These are phyloP conservation scores for Corythornis vintsioides DNA, from an alignment of 2,113 vertebrate genomes.

Conservation along the genomic window DNA sequence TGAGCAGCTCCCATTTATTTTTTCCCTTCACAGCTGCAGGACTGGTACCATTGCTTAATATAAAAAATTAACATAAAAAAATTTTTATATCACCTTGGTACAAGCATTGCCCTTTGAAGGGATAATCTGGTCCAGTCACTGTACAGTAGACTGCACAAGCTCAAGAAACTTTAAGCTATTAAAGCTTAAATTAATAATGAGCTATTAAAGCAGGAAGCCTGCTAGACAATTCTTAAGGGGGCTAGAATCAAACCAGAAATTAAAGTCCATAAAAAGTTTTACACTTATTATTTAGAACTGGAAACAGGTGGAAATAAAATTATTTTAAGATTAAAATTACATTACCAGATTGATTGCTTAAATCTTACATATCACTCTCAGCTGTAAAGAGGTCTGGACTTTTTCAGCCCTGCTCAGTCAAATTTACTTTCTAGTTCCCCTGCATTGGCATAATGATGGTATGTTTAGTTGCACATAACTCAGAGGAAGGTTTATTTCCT, in stretches of 20 bases:
- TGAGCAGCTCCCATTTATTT: not conserved
- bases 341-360: not conserved
- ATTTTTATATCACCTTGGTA: not conserved
- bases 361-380: not conserved
- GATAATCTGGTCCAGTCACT: not conserved
- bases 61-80: too few species aligned
- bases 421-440: not conserved
- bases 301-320: slow-evolving; percentile 13
- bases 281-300: not conserved
- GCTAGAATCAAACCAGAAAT: not conserved
- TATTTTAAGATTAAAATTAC: slow-evolving; percentile 22
- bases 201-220: slow-evolving; percentile 9
- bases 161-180: not conserved
- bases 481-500: not conserved
- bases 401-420: not conserved
- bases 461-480: not conserved
- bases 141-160: not conserved
- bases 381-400: not conserved
- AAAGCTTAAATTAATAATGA: too few species aligned
- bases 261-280: slow-evolving; percentile 1
- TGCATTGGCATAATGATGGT: not conserved
- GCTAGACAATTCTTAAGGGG: not conserved
- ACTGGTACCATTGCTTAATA: not conserved
- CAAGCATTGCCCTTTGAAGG: not conserved
- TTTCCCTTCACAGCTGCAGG: not conserved